phyloP scores from a whole-genome alignment of 2,797 vertebrate species.

The Lepus oiostolus region DNA sequence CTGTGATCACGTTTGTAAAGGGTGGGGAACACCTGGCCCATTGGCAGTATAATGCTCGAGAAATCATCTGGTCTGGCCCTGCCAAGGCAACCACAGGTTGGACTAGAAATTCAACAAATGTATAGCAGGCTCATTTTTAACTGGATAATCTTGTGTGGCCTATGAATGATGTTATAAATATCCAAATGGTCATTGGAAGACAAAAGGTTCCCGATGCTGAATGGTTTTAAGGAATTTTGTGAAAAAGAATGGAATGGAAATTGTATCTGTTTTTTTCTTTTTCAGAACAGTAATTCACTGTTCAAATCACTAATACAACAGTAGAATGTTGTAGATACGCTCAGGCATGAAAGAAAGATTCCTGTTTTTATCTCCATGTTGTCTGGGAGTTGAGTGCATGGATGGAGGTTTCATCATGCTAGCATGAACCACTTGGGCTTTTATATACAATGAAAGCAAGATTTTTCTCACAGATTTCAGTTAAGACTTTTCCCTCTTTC shows the following conservation, averaged over 20 bases:
- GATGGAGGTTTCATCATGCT: neutral
- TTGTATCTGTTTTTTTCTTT: neutral
- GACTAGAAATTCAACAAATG: too few relatives aligned
- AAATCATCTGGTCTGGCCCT: too few relatives aligned
- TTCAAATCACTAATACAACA: neutral
- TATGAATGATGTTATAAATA: too few relatives aligned
- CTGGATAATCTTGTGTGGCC: too few relatives aligned
- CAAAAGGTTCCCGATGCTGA: too few relatives aligned
- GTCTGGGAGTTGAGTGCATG: neutral
- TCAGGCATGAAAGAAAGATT: neutral
- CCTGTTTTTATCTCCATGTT: neutral
- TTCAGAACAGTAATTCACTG: neutral
- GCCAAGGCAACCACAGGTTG: too few relatives aligned
- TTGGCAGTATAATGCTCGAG: too few relatives aligned
- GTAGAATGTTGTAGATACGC: neutral
- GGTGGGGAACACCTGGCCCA: too few relatives aligned
- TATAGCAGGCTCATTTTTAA: too few relatives aligned
- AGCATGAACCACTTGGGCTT: neutral
- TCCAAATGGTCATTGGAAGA: too few relatives aligned
- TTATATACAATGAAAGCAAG: constrained; percentile 28
- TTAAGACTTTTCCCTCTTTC: neutral
- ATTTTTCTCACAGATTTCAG: neutral
- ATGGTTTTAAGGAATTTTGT: neutral
- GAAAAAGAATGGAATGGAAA: neutral
- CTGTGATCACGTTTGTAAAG: neutral